Evolutionary conservation across 2,888 invertebrate species (phyloP).

Genomic region (Amphimallon solstitiale): DNA sequence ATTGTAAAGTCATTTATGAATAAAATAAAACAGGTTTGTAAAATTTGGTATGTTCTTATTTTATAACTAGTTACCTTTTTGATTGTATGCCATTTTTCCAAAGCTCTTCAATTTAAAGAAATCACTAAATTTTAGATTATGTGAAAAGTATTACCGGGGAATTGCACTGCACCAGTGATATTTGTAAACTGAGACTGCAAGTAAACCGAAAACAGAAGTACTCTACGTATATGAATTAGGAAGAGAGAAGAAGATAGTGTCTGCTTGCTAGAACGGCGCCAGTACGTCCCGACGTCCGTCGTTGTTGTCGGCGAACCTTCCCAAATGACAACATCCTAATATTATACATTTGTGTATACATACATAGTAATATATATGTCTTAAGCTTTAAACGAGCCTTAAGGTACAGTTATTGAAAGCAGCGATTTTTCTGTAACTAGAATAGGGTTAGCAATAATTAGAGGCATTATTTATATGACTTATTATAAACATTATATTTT

Average conservation of each 20-base stretch:
- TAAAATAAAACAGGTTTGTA: neutral
- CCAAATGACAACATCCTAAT: slow-evolving; percentile 43
- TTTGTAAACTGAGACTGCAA: slow-evolving; percentile 30
- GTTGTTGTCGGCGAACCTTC: slow-evolving; percentile 52
- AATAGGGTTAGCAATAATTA: too few relatives aligned
- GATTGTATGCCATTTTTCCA: slow-evolving; percentile 9
- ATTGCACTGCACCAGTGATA: slow-evolving; percentile 33
- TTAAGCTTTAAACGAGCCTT: too few relatives aligned
- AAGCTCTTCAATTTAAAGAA: neutral
- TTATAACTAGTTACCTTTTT: slow-evolving; percentile 8
- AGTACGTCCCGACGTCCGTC: slow-evolving; percentile 62
- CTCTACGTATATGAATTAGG: slow-evolving; percentile 19
- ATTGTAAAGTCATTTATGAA: neutral
- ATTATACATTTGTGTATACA: slow-evolving; percentile 7
- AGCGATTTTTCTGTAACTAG: too few relatives aligned
- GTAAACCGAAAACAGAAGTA: slow-evolving; percentile 19
- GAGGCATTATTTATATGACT: too few relatives aligned
- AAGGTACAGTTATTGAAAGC: too few relatives aligned
- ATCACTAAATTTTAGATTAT: neutral
- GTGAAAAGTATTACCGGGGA: neutral
- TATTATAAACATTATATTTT: too few relatives aligned
- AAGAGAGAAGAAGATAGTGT: slow-evolving; percentile 32
- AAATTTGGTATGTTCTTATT: slow-evolving; percentile 12
- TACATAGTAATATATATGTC: neutral
- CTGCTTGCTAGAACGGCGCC: slow-evolving; percentile 58